Evolutionary conservation across 2,888 invertebrate species (phyloP), one percentile per base, ranked within the genome.

Genomic region (Drosophila flavopinicola): DNA sequence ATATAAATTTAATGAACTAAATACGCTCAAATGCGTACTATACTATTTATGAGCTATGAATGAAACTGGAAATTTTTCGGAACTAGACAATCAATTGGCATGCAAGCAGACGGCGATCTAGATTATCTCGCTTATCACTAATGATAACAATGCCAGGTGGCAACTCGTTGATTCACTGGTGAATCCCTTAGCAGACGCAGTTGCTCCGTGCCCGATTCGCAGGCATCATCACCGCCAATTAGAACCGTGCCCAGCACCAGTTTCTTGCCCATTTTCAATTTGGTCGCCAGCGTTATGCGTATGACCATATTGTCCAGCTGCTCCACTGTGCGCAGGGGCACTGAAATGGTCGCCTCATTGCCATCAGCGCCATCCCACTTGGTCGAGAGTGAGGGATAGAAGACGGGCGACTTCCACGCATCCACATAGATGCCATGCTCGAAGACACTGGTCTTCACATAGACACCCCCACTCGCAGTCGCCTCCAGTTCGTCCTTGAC

Each of bases 361-460:
- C 94, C 93, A 11, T 88, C 87, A 9, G 74, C 58, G 3, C 78
- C 79, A 78, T 95, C 94, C 92, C 95, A 94, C 90, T 95, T 94
- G 78, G 94, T 94, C n/a, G 95, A 95, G 58, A 96, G 94, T 3
- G 95, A 94, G 4, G 96, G 95, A 11, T 92, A 92, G 90, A 96
- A 96, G 69, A 93, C 92, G 78, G 94, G 94, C 75, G 95, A 95
- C 88, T 95, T 95, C 95, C 96, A 95, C 67, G 92, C 92, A 56
- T 92, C 92, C 24, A 92, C 91, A 30, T 92, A 91, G 47, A 92
- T 93, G 73, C 93, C 94, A 61, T 93, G 93, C 87, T 96, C 95
- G 66, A 94, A 93, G 63, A 95, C 93, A 0, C 94, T 94, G 59
- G 96, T 95, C 91, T 96, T 96, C 66, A 96, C 92, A 88, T 96